Conservation (phyloP, 2,113 vertebrate species). For the Callipepla squamata region DNA sequence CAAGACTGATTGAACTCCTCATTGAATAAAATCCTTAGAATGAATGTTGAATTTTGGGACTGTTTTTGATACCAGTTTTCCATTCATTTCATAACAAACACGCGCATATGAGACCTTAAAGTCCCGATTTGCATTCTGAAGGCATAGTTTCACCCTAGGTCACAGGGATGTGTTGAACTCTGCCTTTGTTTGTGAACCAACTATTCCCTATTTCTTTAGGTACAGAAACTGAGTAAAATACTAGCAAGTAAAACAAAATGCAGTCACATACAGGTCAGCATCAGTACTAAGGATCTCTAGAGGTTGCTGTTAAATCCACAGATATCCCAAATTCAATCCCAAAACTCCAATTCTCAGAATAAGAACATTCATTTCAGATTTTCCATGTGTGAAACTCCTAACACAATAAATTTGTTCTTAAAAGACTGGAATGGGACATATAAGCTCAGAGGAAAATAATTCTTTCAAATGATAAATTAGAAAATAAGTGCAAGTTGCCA, state of each 20-base stretch:
- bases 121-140: background rate
- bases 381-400: background rate
- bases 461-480: background rate
- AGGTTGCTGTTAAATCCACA: background rate
- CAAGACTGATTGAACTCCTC: background rate
- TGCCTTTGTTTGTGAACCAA: background rate
- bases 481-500: background rate
- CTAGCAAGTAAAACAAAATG: background rate
- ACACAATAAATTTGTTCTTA: background rate
- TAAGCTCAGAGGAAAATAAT: background rate
- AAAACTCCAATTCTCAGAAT: background rate
- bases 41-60: background rate
- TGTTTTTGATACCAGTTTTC: background rate
- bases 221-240: background rate
- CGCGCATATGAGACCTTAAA: background rate
- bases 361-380: conserved; percentile 43
- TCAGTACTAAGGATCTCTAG: background rate
- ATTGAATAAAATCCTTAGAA: background rate
- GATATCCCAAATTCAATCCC: background rate
- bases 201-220: background rate
- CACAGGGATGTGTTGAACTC: background rate
- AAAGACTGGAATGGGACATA: background rate
- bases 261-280: background rate
- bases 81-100: background rate
- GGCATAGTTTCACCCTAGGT: background rate